Evolutionary conservation across 2,113 vertebrate species (phyloP).

Genomic region (Tachysurus vachellii): DNA sequence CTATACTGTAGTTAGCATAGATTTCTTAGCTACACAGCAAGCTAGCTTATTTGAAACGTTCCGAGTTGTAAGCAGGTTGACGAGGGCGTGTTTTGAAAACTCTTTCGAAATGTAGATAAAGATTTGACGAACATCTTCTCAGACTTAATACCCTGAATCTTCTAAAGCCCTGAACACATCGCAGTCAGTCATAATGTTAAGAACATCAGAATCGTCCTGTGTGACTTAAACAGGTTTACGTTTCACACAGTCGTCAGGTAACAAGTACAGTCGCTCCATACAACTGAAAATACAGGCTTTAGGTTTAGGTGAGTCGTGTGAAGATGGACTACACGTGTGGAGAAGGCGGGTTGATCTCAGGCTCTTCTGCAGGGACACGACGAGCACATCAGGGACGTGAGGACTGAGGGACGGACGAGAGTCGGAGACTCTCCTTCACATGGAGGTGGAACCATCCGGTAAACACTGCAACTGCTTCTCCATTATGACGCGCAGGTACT

Average conservation of each 20-base stretch:
- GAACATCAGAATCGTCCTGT: neutral
- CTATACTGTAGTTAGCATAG: neutral
- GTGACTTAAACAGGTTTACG: neutral
- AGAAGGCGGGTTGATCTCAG: neutral
- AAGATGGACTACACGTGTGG: neutral
- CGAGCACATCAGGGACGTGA: neutral
- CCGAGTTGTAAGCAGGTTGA: neutral
- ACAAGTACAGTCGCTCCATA: neutral
- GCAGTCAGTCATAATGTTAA: neutral
- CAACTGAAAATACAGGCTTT: neutral
- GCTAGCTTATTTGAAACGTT: neutral
- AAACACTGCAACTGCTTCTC: slow-evolving; percentile 86
- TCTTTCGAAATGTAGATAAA: neutral
- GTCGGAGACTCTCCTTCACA: slow-evolving; percentile 58
- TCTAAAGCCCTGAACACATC: slow-evolving; percentile 6
- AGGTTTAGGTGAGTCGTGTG: neutral
- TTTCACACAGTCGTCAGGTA: neutral
- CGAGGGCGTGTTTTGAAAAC: neutral
- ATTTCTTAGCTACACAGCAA: neutral
- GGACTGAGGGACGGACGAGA: neutral
- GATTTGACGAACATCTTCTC: neutral
- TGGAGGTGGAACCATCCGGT: slow-evolving; percentile 73
- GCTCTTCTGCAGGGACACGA: neutral
- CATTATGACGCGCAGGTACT: slow-evolving; percentile 83
- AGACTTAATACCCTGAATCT: neutral